Conservation (phyloP, 2,797 vertebrate genomes). For the Craterocephalus amniculus region DNA sequence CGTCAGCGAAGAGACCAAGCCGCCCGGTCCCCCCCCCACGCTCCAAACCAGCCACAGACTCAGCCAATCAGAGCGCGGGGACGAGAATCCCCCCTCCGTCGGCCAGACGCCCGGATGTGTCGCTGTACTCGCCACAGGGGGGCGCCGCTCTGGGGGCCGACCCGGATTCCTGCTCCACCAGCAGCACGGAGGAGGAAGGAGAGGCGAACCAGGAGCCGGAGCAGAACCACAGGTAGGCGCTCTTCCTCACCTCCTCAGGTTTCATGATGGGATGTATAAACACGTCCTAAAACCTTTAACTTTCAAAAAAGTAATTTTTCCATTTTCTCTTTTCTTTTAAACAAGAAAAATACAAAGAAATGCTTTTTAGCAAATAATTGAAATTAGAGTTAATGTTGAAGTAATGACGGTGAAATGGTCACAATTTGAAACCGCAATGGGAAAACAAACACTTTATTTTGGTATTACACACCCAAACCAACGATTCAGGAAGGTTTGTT, state of each 20-base stretch:
- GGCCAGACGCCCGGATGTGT: constrained; percentile 69
- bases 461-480: too few relatives aligned
- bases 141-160: constrained; percentile 73
- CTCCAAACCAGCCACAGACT: constrained; percentile 78
- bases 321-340: too few relatives aligned
- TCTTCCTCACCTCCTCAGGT: background rate
- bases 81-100: constrained; percentile 19
- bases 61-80: constrained; percentile 41
- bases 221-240: constrained; percentile 55
- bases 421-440: too few relatives aligned
- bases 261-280: too few relatives aligned
- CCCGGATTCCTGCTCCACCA: constrained; percentile 91
- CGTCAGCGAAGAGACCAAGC: constrained; percentile 44
- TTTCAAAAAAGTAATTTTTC: too few relatives aligned
- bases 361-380: too few relatives aligned
- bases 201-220: constrained; percentile 71
- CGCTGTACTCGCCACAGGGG: constrained; percentile 84
- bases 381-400: too few relatives aligned
- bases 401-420: too few relatives aligned
- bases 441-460: too few relatives aligned
- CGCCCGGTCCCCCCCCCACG: constrained; percentile 90
- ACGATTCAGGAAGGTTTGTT: too few relatives aligned
- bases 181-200: constrained; percentile 93
- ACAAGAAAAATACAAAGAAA: too few relatives aligned
- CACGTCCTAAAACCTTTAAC: too few relatives aligned